A percentile compares a stretch with the other conserved stretches of the same genome.
Evolutionary conservation across 2,113 vertebrate species (phyloP).

Genomic region (Chascanopsetta lugubris): DNA sequence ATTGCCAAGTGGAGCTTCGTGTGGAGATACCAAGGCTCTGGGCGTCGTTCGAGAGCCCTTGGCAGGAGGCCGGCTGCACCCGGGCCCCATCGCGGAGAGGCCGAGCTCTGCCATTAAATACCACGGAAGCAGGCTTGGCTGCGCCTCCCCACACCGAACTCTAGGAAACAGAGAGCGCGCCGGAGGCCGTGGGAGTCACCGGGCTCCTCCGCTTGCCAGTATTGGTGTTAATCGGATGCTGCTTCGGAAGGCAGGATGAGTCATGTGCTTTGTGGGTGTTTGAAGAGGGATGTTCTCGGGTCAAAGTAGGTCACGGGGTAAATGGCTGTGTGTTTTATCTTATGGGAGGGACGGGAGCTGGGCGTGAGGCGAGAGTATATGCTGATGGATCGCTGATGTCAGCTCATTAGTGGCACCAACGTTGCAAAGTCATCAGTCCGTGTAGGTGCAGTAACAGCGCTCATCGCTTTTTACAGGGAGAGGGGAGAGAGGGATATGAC

Average conservation of each 20-base stretch:
- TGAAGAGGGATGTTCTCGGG: slow-evolving; percentile 55
- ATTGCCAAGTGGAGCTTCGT: slow-evolving; percentile 51
- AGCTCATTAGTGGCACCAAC: slow-evolving; percentile 62
- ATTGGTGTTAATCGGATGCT: slow-evolving; percentile 54
- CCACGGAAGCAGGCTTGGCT: slow-evolving; percentile 44
- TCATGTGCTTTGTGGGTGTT: slow-evolving; percentile 51
- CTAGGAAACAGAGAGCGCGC: slow-evolving; percentile 39
- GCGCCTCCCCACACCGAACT: slow-evolving; percentile 32
- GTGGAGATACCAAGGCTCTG: slow-evolving; percentile 49
- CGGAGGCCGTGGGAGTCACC: slow-evolving; percentile 23
- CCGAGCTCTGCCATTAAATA: slow-evolving; percentile 50
- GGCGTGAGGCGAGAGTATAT: slow-evolving; percentile 31
- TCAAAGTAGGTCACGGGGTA: slow-evolving; percentile 58
- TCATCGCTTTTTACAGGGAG: slow-evolving; percentile 18
- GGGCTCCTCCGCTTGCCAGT: slow-evolving; percentile 28
- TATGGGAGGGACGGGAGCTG: slow-evolving; percentile 40
- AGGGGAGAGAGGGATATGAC: slow-evolving; percentile 13
- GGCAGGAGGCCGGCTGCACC: slow-evolving; percentile 44
- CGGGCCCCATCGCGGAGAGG: slow-evolving; percentile 51
- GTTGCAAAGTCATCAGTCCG: slow-evolving; percentile 60
- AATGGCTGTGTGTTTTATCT: slow-evolving; percentile 60
- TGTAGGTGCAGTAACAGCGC: slow-evolving; percentile 29
- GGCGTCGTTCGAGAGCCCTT: slow-evolving; percentile 41
- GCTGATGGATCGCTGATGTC: slow-evolving; percentile 67
- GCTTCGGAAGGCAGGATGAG: slow-evolving; percentile 36